Percentiles rank a stretch among this genome's conserved stretches.
Evolutionary conservation across 2,113 vertebrate genomes (phyloP).

Genomic region (Rhagologus leucostigma): DNA sequence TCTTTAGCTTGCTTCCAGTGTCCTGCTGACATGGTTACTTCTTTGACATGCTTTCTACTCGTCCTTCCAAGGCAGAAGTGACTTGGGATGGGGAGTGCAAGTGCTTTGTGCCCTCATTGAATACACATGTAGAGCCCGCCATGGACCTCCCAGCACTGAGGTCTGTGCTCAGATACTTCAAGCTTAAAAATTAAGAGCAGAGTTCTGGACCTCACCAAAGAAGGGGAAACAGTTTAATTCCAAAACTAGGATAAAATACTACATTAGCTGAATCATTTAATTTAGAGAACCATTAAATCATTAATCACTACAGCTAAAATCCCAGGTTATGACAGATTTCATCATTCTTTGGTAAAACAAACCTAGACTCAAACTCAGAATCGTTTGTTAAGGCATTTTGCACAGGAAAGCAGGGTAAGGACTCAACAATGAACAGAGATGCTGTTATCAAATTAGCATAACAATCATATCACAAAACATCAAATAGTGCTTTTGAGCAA

Average conservation of each 20-base stretch:
- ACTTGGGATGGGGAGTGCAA: neutral
- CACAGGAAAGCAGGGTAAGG: accelerated
- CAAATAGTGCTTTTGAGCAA: neutral
- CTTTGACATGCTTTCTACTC: neutral
- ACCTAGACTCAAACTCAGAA: neutral
- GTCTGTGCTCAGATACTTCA: neutral
- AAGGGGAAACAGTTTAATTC: neutral
- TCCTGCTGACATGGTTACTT: neutral
- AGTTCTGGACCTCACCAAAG: neutral
- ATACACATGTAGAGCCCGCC: neutral
- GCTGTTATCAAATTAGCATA: neutral
- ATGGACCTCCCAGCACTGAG: neutral
- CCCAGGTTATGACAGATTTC: neutral
- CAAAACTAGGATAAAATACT: neutral
- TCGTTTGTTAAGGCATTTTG: neutral
- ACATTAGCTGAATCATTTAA: neutral
- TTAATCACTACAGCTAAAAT: neutral
- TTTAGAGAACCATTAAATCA: neutral
- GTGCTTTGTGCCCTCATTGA: neutral
- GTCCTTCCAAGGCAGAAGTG: neutral
- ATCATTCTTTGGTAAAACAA: neutral
- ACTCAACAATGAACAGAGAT: neutral
- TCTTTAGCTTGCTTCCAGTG: neutral
- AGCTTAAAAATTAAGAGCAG: neutral
- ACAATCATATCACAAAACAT: neutral